A percentile compares a stretch with the other conserved stretches of the same genome.
These are phyloP conservation scores for Boulengerochromis microlepis DNA, from an alignment of 2,113 vertebrate genomes.

Conservation along the genomic window DNA sequence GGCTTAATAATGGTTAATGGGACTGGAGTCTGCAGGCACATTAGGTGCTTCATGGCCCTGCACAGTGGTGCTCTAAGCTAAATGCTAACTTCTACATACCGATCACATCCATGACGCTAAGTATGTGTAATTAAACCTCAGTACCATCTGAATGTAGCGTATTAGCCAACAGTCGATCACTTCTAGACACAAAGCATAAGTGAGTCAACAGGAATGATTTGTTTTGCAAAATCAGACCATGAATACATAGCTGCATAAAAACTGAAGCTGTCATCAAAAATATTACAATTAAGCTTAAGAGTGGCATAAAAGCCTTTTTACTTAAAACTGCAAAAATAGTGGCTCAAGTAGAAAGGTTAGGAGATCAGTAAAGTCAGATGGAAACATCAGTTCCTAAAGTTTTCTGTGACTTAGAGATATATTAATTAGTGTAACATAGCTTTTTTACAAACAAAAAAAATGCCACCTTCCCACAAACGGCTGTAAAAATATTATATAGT, in stretches of 20 bases:
- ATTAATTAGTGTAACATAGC: not conserved
- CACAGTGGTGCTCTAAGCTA: not conserved
- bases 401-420: not conserved
- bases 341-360: not conserved
- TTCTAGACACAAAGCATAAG: not conserved
- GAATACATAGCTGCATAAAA: not conserved
- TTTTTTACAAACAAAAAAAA: not conserved
- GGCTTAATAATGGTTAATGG: not conserved
- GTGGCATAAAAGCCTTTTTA: not conserved
- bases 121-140: not conserved
- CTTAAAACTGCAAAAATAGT: not conserved
- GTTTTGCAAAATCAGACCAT: not conserved
- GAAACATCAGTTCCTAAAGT: not conserved
- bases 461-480: not conserved
- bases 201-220: not conserved
- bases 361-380: not conserved
- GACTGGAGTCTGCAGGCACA: not conserved
- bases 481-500: not conserved
- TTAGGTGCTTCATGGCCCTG: not conserved
- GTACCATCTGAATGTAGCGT: not conserved
- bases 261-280: not conserved
- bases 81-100: not conserved
- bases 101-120: not conserved
- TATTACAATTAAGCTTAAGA: not conserved
- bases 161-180: not conserved